phyloP scores from a whole-genome alignment of 2,888 invertebrate genomes.

The Ptychoptera contaminata region DNA sequence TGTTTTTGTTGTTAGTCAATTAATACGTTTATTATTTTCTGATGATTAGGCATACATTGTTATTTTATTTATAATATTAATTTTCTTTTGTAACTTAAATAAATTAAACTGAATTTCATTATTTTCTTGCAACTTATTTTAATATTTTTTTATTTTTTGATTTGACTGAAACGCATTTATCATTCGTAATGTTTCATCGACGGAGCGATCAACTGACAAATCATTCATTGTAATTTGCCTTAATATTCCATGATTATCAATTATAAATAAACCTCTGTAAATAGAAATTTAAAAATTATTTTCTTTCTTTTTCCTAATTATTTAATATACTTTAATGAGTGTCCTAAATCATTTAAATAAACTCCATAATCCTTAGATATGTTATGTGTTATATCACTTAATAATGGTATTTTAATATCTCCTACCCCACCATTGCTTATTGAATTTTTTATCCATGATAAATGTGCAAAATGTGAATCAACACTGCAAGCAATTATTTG shows the following conservation, averaged over 20 bases:
- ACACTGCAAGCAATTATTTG: conserved; percentile 82
- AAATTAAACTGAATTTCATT: too few species aligned
- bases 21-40: conserved; percentile 45
- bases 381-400: conserved; percentile 83
- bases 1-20: conserved; percentile 61
- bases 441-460: conserved; percentile 87
- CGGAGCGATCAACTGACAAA: conserved; percentile 81
- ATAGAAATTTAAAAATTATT: conserved; percentile 17
- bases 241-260: conserved; percentile 73
- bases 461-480: conserved; percentile 80
- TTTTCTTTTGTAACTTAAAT: too few species aligned
- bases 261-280: conserved; percentile 72
- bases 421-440: conserved; percentile 84
- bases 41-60: background rate
- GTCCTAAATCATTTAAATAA: conserved; percentile 78
- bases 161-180: conserved; percentile 92
- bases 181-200: conserved; percentile 82
- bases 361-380: conserved; percentile 92
- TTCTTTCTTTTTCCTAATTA: background rate
- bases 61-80: too few species aligned
- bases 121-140: too few species aligned
- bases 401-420: conserved; percentile 68
- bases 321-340: conserved; percentile 38
- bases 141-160: conserved; percentile 17
- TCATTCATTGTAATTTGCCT: conserved; percentile 96